Evolutionary conservation across 2,797 vertebrate species (phyloP).

Genomic region (Eupleurogrammus muticus): DNA sequence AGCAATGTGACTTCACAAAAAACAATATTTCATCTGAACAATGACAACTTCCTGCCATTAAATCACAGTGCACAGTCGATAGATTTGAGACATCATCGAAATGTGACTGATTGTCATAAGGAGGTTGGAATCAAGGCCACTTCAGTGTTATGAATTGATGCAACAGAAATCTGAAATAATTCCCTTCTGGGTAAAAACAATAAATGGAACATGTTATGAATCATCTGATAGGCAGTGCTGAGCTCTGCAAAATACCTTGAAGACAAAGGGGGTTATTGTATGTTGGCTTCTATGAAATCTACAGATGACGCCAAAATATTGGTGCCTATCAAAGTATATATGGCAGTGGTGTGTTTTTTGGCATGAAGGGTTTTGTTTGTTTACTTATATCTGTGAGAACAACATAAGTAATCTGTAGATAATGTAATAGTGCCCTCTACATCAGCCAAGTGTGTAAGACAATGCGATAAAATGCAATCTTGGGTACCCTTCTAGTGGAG

Average conservation of each 20-base stretch:
- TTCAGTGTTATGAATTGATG: not conserved
- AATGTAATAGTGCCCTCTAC: no score
- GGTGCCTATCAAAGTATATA: not conserved
- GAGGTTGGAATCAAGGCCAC: slow-evolving; percentile 22
- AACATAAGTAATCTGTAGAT: not conserved
- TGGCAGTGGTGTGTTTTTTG: not conserved
- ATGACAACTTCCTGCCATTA: slow-evolving; percentile 5
- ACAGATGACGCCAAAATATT: not conserved
- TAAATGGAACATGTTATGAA: slow-evolving; percentile 14
- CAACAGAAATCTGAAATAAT: slow-evolving; percentile 8
- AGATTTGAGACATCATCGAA: slow-evolving; percentile 7
- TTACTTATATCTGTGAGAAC: not conserved
- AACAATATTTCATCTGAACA: not conserved
- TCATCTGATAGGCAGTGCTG: slow-evolving; percentile 18
- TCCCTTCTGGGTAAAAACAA: slow-evolving; percentile 6
- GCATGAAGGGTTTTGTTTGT: not conserved
- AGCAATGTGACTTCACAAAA: slow-evolving; percentile 44
- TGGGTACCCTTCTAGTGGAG: no score
- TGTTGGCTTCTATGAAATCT: not conserved
- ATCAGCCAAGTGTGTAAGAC: no score
- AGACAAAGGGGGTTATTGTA: not conserved
- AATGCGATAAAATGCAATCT: no score
- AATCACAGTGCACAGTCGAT: slow-evolving; percentile 1
- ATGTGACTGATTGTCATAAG: not conserved
- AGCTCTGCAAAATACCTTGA: not conserved